Percentiles rank a stretch among this genome's conserved stretches.
These are phyloP conservation scores for Misgurnus anguillicaudatus DNA, from an alignment of 2,113 vertebrate species.

Conservation along the genomic window DNA sequence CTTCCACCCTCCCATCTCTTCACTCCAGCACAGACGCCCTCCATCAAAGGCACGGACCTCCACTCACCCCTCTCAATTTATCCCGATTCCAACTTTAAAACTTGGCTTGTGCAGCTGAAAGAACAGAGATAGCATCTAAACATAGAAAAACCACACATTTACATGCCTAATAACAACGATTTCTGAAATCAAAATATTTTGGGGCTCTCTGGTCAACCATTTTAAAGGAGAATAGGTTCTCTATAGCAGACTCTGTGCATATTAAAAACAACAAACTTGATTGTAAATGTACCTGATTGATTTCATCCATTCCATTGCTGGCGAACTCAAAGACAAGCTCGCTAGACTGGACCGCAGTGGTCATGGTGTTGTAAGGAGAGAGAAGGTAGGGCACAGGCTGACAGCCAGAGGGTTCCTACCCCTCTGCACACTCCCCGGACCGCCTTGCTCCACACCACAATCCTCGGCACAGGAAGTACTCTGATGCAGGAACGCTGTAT, in stretches of 20 bases:
- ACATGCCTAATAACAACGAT: neutral
- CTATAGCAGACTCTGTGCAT: neutral
- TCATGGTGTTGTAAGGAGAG: conserved; percentile 71
- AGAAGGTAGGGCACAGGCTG: conserved; percentile 62
- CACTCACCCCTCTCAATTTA: neutral
- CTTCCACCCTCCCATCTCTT: conserved; percentile 23
- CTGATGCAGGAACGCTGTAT: conserved; percentile 23
- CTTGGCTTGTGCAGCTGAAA: neutral
- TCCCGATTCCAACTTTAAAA: neutral
- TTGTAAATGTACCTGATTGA: conserved; percentile 73
- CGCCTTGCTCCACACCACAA: conserved; percentile 27
- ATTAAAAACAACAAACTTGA: neutral
- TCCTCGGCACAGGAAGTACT: conserved; percentile 44
- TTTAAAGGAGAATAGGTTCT: neutral
- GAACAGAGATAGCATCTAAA: neutral
- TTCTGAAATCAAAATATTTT: neutral
- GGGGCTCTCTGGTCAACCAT: neutral
- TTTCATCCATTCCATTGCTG: conserved; percentile 87
- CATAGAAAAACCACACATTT: neutral
- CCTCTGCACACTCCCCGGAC: conserved; percentile 49
- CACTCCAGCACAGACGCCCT: conserved; percentile 41
- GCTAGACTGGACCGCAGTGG: conserved; percentile 78
- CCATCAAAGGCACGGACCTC: conserved; percentile 48
- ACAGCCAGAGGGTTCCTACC: conserved; percentile 47
- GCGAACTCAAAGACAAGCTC: conserved; percentile 88